Evolutionary conservation across 2,888 invertebrate genomes (phyloP).

Genomic region (Diachrysia chrysitis): DNA sequence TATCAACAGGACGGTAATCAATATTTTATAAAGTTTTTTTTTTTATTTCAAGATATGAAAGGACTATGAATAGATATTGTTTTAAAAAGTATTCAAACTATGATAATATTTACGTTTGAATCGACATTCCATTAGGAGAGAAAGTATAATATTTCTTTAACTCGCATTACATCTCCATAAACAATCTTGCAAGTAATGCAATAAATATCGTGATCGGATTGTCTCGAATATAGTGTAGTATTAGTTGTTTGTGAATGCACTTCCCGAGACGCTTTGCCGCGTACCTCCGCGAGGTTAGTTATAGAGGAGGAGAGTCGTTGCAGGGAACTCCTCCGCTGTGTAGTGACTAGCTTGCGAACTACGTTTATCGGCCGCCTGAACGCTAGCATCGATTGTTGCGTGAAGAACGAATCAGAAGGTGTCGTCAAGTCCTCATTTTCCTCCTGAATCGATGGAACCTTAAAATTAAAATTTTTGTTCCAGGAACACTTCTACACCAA

Average conservation of each 20-base stretch:
- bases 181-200: not conserved
- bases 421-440: constrained; percentile 75
- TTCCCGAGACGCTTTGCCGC: constrained; percentile 68
- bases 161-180: constrained; percentile 1
- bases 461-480: constrained; percentile 78
- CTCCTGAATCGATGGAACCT: constrained; percentile 82
- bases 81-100: not conserved
- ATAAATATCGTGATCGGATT: not conserved
- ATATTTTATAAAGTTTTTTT: constrained; percentile 8
- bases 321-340: constrained; percentile 85
- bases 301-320: constrained; percentile 86
- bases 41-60: not conserved
- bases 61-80: not conserved
- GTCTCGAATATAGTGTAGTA: not conserved
- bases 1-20: constrained; percentile 11
- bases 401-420: constrained; percentile 77
- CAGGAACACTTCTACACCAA: constrained; percentile 54
- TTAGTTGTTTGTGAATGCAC: constrained; percentile 74
- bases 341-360: constrained; percentile 87
- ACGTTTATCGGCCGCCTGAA: constrained; percentile 84
- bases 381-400: constrained; percentile 80
- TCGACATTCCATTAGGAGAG: not conserved
- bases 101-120: constrained; percentile 9
- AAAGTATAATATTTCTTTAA: constrained; percentile 1
- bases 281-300: constrained; percentile 88